These are phyloP conservation scores for Aeoliscus strigatus DNA, from an alignment of 2,797 vertebrate species.

Conservation along the genomic window DNA sequence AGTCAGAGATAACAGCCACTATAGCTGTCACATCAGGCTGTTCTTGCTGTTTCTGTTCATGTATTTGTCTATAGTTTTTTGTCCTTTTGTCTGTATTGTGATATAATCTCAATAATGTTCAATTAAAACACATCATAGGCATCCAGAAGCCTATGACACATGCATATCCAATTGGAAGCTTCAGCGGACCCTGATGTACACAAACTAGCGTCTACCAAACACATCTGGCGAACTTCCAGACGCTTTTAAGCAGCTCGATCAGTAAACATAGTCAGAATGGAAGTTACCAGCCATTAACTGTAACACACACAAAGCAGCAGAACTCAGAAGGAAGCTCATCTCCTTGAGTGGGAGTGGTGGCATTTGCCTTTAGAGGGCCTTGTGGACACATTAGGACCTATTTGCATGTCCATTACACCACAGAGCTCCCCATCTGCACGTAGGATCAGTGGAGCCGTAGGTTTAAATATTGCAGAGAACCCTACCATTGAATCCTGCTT, in stretches of 20 bases:
- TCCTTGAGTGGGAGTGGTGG: constrained; percentile 60
- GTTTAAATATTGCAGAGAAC: constrained; percentile 69
- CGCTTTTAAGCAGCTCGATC: no score
- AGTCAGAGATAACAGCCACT: constrained; percentile 58
- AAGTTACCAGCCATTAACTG: constrained; percentile 35
- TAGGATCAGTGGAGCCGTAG: constrained; percentile 70
- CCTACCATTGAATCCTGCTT: constrained; percentile 51
- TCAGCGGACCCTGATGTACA: no score
- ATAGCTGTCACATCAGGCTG: constrained; percentile 46
- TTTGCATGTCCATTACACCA: constrained; percentile 76
- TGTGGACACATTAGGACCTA: constrained; percentile 77
- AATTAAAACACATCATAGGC: no score
- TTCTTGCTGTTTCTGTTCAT: constrained; percentile 22
- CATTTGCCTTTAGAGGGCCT: constrained; percentile 75
- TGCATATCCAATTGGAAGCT: not conserved
- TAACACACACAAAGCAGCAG: constrained; percentile 31
- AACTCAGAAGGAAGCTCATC: constrained; percentile 57
- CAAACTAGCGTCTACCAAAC: constrained; percentile 1
- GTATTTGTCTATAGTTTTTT: constrained; percentile 16
- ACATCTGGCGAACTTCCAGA: not conserved
- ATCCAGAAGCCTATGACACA: not conserved
- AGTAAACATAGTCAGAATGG: constrained; percentile 26
- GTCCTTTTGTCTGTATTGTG: constrained; percentile 11
- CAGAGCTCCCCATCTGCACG: constrained; percentile 64
- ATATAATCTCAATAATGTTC: constrained; percentile 19